Conservation (phyloP, 2,888 invertebrate genomes). For the Trilocha varians region DNA sequence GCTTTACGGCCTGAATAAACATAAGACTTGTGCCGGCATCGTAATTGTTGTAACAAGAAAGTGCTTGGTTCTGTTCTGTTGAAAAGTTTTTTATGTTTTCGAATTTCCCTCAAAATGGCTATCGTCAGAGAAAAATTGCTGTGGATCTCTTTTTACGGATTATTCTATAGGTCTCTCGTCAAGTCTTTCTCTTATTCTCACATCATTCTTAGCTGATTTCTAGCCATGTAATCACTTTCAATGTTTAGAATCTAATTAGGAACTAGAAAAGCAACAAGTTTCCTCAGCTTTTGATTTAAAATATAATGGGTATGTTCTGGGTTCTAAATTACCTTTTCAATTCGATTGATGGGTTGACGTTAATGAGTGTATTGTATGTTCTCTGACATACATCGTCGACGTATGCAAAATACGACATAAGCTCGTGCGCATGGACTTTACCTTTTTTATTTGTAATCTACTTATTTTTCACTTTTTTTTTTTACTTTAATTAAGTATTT, state of each 20-base stretch:
- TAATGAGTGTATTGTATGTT: constrained; percentile 61
- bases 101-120: too few species aligned
- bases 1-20: constrained; percentile 38
- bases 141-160: too few species aligned
- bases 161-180: neutral
- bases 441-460: constrained; percentile 19
- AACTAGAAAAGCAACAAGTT: too few species aligned
- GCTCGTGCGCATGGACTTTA: constrained; percentile 9
- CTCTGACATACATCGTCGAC: constrained; percentile 28
- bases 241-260: too few species aligned
- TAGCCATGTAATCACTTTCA: too few species aligned
- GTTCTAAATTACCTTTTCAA: constrained; percentile 18
- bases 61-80: constrained; percentile 6
- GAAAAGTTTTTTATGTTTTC: neutral
- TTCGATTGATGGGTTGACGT: constrained; percentile 21
- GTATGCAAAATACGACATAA: constrained; percentile 22
- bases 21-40: constrained; percentile 33
- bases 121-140: too few species aligned
- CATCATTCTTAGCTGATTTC: too few species aligned
- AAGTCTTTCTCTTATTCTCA: too few species aligned
- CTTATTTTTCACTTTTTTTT: constrained; percentile 2
- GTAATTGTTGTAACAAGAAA: constrained; percentile 30
- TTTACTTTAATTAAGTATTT: too few species aligned
- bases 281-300: too few species aligned
- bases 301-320: too few species aligned